Evolutionary conservation across 1,140 invertebrate species (phyloP).

Genomic region (Chlorops oryzae): DNA sequence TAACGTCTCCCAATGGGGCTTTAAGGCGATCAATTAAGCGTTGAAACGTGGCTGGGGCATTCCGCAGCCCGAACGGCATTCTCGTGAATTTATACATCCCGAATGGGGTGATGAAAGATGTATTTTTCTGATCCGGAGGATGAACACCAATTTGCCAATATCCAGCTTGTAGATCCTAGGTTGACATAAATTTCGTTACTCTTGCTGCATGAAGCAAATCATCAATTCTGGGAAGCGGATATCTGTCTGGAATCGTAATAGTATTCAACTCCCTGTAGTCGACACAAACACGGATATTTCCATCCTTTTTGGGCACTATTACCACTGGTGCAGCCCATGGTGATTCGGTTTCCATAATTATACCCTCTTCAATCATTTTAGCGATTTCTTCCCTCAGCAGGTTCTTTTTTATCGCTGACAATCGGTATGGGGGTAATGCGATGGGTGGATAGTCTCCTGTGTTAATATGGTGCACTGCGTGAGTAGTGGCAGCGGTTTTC

Average conservation of each 20-base stretch:
- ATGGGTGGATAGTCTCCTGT: conserved; percentile 18
- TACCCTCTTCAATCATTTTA: not conserved
- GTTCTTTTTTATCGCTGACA: too few relatives aligned
- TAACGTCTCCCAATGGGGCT: conserved; percentile 17
- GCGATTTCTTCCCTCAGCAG: too few relatives aligned
- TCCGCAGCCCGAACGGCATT: conserved; percentile 48
- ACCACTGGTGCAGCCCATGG: not conserved
- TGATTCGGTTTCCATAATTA: not conserved
- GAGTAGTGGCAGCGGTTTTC: conserved; percentile 2
- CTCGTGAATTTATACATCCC: conserved; percentile 42
- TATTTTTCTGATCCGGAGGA: not conserved
- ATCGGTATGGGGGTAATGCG: conserved; percentile 26
- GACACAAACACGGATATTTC: not conserved
- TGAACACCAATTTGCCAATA: not conserved
- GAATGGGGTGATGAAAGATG: conserved; percentile 29
- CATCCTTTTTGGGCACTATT: not conserved
- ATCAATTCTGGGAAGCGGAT: not conserved
- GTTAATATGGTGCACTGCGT: conserved; percentile 6
- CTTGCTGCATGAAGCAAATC: conserved; percentile 1
- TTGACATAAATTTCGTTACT: conserved; percentile 4
- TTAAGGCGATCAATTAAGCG: conserved; percentile 35
- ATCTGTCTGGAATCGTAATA: not conserved
- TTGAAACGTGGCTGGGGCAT: conserved; percentile 16
- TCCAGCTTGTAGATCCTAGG: not conserved
- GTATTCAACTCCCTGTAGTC: not conserved